phyloP scores from a whole-genome alignment of 2,888 invertebrate species.

The Drosophila neotestacea region DNA sequence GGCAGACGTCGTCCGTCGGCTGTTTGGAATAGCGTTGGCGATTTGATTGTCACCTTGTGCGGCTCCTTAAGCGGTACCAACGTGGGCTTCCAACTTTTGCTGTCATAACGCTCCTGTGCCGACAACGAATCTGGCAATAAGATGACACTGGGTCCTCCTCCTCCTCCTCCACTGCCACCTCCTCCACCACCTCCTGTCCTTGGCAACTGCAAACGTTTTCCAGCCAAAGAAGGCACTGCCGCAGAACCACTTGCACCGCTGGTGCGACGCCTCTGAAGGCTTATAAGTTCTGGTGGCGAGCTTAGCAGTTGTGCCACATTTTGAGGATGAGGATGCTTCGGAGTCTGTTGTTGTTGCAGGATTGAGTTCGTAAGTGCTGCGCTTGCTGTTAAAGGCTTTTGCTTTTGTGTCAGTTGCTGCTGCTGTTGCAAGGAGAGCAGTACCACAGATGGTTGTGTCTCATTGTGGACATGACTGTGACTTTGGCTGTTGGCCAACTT shows the following conservation, averaged over 20 bases:
- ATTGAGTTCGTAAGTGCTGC: constrained; percentile 11
- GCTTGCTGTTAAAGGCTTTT: constrained; percentile 17
- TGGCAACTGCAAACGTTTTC: constrained; percentile 67
- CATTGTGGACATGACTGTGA: constrained; percentile 4
- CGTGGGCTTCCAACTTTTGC: constrained; percentile 90
- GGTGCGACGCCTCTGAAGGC: constrained; percentile 86
- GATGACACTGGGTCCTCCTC: constrained; percentile 77
- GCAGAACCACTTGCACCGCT: constrained; percentile 10
- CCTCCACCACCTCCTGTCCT: constrained; percentile 82
- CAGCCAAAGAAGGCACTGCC: constrained; percentile 4
- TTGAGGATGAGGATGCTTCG: constrained; percentile 2
- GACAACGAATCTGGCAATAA: constrained; percentile 83
- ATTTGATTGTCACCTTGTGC: constrained; percentile 74
- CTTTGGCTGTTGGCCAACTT: constrained; percentile 70
- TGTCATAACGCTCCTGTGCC: constrained; percentile 85
- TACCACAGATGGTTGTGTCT: constrained; percentile 3
- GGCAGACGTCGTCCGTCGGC: constrained; percentile 88
- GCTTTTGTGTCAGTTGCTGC: constrained; percentile 26
- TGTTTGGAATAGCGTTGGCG: constrained; percentile 86
- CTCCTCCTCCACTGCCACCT: constrained; percentile 77
- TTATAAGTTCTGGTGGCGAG: constrained; percentile 87
- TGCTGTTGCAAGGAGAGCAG: constrained; percentile 1
- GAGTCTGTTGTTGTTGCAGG: constrained; percentile 15
- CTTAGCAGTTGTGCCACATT: constrained; percentile 71
- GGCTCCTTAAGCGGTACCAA: constrained; percentile 88